Base-by-base conservation (phyloP, 2,797 vertebrate species). In the Synaphobranchus kaupii region DNA sequence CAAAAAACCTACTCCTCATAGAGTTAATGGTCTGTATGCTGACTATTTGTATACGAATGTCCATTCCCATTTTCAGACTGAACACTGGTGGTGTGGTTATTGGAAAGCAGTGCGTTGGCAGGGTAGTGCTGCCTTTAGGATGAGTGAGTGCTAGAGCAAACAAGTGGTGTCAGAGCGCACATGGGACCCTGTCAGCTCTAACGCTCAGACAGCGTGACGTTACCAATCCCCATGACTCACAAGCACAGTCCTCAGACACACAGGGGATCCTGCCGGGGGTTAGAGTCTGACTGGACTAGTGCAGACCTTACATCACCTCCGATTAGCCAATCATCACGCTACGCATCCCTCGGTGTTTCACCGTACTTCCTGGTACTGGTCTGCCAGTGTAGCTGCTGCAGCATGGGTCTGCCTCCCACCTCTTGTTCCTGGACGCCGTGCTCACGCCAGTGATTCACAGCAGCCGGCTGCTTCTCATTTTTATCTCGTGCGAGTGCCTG, bases 371-470 rank as follows among this genome's bases (percentile, higher is more conserved):
- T 86, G 88, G 88, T 76, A 88, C 78, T 47, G 78, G 5, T 81
- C 52, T 85, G 84, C 84, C 13, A 84, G 17, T 84, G 88, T 85
- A 44, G 39, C 91, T 87, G 88, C 89, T n/a, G 7, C 9, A 87
- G 84, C 71, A 89, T 92, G 90, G 92, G 91, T 78, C 34, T 78
- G 5, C 1, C 20, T 73, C 68, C 28, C 31, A 3, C 71, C 71
- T 31, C 34, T 39, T 17, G 31, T 34, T 76, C 71, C 28, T 3
- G 28, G 31, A 60, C 9, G 56, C 20, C n/a, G 31, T 39, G 6
- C 20, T 31, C 12, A 44, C 44, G 6, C 5, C 52, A 17, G 83
- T 66, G 84, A 66, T 28, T 85, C 84, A 85, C 34, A 66, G 78
- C 25, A 17, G 71, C 25, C 50, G n/a, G 28, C 63, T 50, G 84